Evolutionary conservation across 2,113 vertebrate genomes (phyloP).

Genomic region (Hippocampus zosterae): DNA sequence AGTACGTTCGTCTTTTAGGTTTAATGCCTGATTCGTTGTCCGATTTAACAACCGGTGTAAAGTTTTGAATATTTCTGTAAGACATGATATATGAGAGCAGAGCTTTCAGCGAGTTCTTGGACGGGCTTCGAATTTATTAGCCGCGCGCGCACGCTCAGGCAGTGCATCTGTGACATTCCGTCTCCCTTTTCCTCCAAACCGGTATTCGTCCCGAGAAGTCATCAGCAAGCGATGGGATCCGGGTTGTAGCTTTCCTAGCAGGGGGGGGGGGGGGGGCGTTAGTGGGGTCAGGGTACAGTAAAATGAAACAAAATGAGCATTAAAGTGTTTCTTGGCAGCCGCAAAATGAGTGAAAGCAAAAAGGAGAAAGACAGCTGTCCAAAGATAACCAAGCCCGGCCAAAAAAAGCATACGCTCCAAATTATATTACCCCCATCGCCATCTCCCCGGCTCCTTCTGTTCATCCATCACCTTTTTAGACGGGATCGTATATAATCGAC

Average conservation of each 20-base stretch:
- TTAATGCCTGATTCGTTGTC: constrained; percentile 58
- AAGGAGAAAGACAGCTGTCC: constrained; percentile 60
- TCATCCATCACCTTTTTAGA: constrained; percentile 47
- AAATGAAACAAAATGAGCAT: constrained; percentile 52
- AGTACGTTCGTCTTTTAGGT: constrained; percentile 20
- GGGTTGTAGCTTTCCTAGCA: constrained; percentile 8
- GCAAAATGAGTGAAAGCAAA: constrained; percentile 26
- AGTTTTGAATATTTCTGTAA: constrained; percentile 60
- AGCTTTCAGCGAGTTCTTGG: constrained; percentile 43
- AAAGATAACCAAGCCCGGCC: constrained; percentile 51
- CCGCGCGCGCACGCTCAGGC: constrained; percentile 1
- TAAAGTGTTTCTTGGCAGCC: constrained; percentile 36
- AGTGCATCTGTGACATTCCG: constrained; percentile 41
- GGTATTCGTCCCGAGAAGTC: background rate
- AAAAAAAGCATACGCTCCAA: constrained; percentile 43
- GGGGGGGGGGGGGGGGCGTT: background rate
- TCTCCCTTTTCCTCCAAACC: constrained; percentile 20
- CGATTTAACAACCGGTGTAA: constrained; percentile 42
- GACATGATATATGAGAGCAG: constrained; percentile 49
- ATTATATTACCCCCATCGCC: constrained; percentile 38
- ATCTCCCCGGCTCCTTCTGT: constrained; percentile 25
- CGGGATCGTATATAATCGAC: constrained; percentile 9
- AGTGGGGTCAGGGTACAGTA: constrained; percentile 43
- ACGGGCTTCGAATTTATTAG: constrained; percentile 41
- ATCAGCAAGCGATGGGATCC: constrained; percentile 29